Evolutionary conservation across 2,113 vertebrate genomes (phyloP), one percentile per base, ranked within the genome.

Genomic region (Rhegmatorhina hoffmannsi): DNA sequence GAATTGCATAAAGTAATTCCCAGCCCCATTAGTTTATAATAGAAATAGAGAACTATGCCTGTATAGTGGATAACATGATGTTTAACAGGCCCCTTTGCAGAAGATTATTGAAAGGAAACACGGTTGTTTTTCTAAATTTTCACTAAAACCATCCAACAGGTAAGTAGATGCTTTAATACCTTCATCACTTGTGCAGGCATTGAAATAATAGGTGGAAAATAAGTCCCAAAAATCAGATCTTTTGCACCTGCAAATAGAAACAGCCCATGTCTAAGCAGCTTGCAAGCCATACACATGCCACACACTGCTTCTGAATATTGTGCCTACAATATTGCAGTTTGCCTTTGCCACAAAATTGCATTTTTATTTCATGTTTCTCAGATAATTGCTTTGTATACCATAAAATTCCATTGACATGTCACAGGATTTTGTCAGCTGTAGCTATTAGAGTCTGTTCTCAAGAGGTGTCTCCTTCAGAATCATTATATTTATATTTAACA

Each of bases 341-440:
- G 11, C 7, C 4, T 78, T 21, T 81, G 47, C 29, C 33, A 49
- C 19, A 44, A 23, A 81, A 70, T n/a, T 90, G 9, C 50, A 64
- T 67, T 92, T 94, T 50, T n/a, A 38, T 40, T 87, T 12, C 12
- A 16, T 50, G 4, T 83, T 87, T 82, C 49, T 73, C 73, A 18
- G 18, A 34, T 69, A 83, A 90, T 63, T 85, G 6, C 25, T 91
- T 92, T 17, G 23, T 34, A n/a, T 17, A 38, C 33, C 28, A 47
- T 52, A 47, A 90, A 92, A 50, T 66, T 79, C 29, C 18, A 50
- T 7, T 73, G 69, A 34, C 15, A 10, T 66, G 16, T 68, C 64
- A 76, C 40, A 89, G n/a, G 47, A 83, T 91, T 66, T 83, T 83
- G 53, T 84, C 74, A 95, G n/a, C 28, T 82, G 58, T 47, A 91